Base-by-base conservation (phyloP, 2,888 invertebrate genomes). In the Eudemis profundana region DNA sequence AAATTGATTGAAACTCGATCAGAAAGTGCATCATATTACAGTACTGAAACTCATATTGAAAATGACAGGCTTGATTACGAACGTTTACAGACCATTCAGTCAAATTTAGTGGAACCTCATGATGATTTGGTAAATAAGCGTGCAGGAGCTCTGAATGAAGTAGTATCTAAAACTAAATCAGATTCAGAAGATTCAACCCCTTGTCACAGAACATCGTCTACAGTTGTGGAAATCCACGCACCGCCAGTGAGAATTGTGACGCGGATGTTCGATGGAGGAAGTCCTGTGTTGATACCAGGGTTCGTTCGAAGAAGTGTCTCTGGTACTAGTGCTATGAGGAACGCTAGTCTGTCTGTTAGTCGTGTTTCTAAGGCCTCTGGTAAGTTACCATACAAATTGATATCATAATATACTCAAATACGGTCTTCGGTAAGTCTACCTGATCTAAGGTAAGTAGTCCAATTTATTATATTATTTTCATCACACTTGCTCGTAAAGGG, bases 221-320 rank as follows among this genome's bases (percentile, higher is more conserved):
- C 63, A 8, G 21, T 50, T 5, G 63, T 33, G 5, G n/a, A 57
- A 23, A 21, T 63, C 15, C 63, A 63, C 14, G 42, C 38, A 8
- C 5, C 19, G 0, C 44, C 15, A 40, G 14, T 2, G 10, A 49
- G 14, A 23, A 4, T 19, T 4, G 0, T 12, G 3, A 42, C 15
- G 8, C 56, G 40, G 1, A 38, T 38, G 33, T 50, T 50, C 17
- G 63, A 56, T n/a, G 21, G 21, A 42, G 33, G 21, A 0, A 63
- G 63, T 33, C 63, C 63, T 2, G 63, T 63, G 14, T 27, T 63
- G 42, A 49, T 63, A 12, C 49, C 63, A 8, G 12, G 40, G 33
- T n/a, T 19, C 3, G 29, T 33, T 1, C 38, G 27, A 12, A 54
- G 47, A 47, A 17, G 14, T 1, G 54, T 62, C 3, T 62, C 53